phyloP scores from a whole-genome alignment of 1,140 invertebrate genomes.

The Drosophila lacertosa region DNA sequence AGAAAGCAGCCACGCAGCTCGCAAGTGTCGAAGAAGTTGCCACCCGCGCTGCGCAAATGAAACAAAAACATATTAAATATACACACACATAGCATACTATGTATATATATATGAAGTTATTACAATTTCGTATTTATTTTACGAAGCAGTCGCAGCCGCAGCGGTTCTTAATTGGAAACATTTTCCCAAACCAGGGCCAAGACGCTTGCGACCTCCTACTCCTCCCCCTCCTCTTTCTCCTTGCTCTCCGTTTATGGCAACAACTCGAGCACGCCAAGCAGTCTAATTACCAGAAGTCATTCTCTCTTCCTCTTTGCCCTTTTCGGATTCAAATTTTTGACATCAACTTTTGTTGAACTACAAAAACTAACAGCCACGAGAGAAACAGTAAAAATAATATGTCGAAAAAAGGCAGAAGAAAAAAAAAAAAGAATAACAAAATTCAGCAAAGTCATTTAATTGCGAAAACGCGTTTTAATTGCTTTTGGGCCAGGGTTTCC shows the following conservation, averaged over 20 bases:
- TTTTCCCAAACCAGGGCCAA: constrained; percentile 54
- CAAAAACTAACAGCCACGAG: constrained; percentile 45
- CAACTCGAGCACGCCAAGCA: constrained; percentile 63
- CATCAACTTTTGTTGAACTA: constrained; percentile 78
- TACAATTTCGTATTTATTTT: constrained; percentile 76
- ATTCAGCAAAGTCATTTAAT: constrained; percentile 78
- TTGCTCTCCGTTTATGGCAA: constrained; percentile 17
- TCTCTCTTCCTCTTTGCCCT: constrained; percentile 12
- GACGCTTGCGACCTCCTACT: constrained; percentile 15
- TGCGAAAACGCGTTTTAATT: constrained; percentile 82
- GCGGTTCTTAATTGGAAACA: constrained; percentile 73
- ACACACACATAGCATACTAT: not conserved
- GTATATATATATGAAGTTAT: constrained; percentile 65
- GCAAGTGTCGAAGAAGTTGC: not conserved
- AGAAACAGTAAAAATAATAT: constrained; percentile 5
- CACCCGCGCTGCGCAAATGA: constrained; percentile 17
- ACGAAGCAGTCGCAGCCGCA: constrained; percentile 1
- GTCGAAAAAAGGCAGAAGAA: constrained; percentile 16
- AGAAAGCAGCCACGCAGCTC: constrained; percentile 53
- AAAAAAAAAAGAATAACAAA: not conserved
- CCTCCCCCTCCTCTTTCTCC: not conserved
- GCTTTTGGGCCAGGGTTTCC: constrained; percentile 53
- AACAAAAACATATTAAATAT: constrained; percentile 11
- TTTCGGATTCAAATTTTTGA: constrained; percentile 75
- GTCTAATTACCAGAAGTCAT: constrained; percentile 81